These are phyloP conservation scores for Nilaparvata lugens DNA, from an alignment of 1,140 invertebrate species.

Conservation along the genomic window DNA sequence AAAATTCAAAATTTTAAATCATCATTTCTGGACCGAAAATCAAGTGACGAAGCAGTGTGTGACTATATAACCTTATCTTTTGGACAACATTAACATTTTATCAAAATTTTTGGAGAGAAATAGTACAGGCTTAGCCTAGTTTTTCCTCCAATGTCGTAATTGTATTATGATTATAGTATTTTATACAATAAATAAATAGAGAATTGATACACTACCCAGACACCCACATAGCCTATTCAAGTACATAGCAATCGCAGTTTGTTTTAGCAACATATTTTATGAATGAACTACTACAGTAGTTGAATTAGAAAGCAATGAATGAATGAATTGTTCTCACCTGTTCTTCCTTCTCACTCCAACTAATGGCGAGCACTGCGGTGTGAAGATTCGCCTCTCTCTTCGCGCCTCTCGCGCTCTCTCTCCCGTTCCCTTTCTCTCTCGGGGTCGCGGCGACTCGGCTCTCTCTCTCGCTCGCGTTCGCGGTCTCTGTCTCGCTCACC, in stretches of 20 bases:
- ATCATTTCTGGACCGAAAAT: no score
- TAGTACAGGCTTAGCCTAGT: no score
- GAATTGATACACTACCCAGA: not conserved
- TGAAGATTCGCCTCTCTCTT: conserved; percentile 49
- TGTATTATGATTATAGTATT: no score
- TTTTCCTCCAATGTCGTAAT: no score
- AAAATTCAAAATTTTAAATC: no score
- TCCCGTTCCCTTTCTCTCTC: conserved; percentile 51
- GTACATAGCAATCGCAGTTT: not conserved
- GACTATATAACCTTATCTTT: no score
- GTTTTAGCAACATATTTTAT: not conserved
- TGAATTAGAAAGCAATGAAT: no score
- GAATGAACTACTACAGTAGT: not conserved
- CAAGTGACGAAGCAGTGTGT: no score
- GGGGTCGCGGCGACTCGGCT: conserved; percentile 47
- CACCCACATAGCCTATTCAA: not conserved
- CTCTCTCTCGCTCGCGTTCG: conserved; percentile 54
- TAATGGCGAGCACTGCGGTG: conserved; percentile 43
- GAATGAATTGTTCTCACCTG: not conserved
- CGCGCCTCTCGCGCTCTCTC: conserved; percentile 50
- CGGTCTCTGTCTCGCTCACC: conserved; percentile 49
- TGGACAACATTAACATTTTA: no score
- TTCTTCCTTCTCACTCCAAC: not conserved
- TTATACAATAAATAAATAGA: no score
- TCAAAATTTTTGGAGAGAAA: no score